phyloP scores from a whole-genome alignment of 2,113 vertebrate species.

The Oophaga pumilio region DNA sequence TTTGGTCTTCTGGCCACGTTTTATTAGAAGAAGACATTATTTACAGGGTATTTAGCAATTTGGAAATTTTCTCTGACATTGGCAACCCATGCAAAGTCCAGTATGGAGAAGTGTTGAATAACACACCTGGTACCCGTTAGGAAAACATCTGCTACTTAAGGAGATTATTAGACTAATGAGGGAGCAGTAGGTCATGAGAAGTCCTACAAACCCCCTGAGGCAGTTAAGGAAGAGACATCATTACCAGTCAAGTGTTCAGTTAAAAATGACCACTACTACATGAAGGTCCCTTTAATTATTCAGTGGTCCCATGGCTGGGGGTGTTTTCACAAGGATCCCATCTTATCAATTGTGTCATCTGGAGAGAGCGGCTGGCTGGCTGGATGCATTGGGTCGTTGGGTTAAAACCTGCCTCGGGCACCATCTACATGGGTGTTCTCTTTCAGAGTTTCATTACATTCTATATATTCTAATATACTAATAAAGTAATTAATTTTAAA shows the following conservation, averaged over 20 bases:
- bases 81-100: neutral
- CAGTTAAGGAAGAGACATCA: neutral
- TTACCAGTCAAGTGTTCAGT: neutral
- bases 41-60: neutral
- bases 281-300: constrained; percentile 3
- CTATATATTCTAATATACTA: too few species aligned
- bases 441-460: neutral
- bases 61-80: neutral
- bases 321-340: neutral
- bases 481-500: too few species aligned
- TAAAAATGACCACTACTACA: neutral
- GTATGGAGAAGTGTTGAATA: neutral
- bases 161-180: constrained; percentile 11
- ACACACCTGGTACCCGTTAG: neutral
- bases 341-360: neutral
- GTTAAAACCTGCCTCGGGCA: neutral
- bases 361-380: neutral
- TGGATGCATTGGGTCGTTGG: neutral
- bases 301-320: neutral
- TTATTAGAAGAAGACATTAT: neutral
- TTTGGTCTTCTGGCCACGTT: too few species aligned
- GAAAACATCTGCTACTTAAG: neutral
- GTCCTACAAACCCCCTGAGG: neutral
- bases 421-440: neutral
- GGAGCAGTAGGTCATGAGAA: constrained; percentile 28